These are phyloP conservation scores for Catamblyrhynchus diadema DNA, from an alignment of 2,797 vertebrate genomes.

Conservation along the genomic window DNA sequence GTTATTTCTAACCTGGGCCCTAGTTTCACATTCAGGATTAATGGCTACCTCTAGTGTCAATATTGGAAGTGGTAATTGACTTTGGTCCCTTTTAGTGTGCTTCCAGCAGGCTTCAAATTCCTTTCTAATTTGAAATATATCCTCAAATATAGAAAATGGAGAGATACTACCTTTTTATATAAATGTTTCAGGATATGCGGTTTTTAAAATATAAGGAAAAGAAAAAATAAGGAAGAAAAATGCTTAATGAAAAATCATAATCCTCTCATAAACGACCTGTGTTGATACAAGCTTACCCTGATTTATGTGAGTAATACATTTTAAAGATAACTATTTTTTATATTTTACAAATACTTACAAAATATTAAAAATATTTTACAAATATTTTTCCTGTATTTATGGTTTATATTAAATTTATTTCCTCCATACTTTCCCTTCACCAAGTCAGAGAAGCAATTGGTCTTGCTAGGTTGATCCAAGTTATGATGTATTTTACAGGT, in stretches of 20 bases:
- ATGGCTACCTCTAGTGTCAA: background rate
- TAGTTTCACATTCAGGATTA: background rate
- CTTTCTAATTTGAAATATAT: background rate
- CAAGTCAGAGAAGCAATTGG: background rate
- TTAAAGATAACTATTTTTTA: background rate
- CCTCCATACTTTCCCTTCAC: background rate
- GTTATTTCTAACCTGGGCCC: background rate
- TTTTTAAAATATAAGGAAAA: background rate
- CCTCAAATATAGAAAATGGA: background rate
- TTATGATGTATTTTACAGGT: background rate
- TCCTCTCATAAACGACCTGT: background rate
- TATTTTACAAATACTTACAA: background rate
- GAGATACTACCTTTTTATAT: background rate
- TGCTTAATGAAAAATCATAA: background rate
- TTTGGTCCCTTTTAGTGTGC: background rate
- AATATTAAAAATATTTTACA: background rate
- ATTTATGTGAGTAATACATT: background rate
- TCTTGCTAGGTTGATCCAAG: background rate
- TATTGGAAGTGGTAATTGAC: background rate
- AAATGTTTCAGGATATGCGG: background rate
- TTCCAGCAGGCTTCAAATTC: background rate
- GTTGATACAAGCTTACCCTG: background rate
- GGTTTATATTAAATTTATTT: background rate
- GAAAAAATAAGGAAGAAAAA: background rate
- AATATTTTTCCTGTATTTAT: background rate